A percentile compares a stretch with the other conserved stretches of the same genome.
phyloP scores from a whole-genome alignment of 2,888 invertebrate species.

The Oligia strigilis region DNA sequence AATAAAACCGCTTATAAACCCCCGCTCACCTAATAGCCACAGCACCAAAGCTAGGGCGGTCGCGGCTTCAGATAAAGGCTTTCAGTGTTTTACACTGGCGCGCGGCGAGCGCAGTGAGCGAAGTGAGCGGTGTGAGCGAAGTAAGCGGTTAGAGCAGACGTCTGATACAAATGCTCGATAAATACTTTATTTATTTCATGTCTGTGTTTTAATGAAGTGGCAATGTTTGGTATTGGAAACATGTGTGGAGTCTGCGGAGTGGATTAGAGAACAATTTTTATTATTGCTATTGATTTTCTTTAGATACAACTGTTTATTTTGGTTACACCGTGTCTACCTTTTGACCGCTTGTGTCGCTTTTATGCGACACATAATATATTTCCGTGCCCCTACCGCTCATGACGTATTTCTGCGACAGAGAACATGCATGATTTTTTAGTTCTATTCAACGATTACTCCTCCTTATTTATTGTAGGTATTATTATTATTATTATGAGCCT shows the following conservation, averaged over 20 bases:
- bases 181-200: constrained; percentile 59
- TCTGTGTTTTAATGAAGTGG: constrained; percentile 40
- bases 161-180: constrained; percentile 60
- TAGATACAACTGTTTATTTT: background rate
- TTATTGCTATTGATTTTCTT: background rate
- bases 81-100: constrained; percentile 67
- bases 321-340: background rate
- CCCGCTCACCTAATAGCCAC: constrained; percentile 45
- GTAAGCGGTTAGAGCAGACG: constrained; percentile 62
- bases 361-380: too few relatives aligned
- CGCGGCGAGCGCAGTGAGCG: constrained; percentile 44
- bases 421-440: too few relatives aligned
- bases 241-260: constrained; percentile 8
- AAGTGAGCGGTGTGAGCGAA: constrained; percentile 47
- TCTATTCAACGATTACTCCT: too few relatives aligned
- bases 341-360: too few relatives aligned
- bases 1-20: constrained; percentile 21
- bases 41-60: constrained; percentile 51
- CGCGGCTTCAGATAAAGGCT: constrained; percentile 70
- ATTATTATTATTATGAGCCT: too few relatives aligned
- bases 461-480: too few relatives aligned
- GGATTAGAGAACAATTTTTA: background rate
- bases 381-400: too few relatives aligned
- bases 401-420: too few relatives aligned
- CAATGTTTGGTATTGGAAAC: constrained; percentile 10